Base-by-base conservation (phyloP, 2,113 vertebrate species). In the Pseudorectes ferrugineus region DNA sequence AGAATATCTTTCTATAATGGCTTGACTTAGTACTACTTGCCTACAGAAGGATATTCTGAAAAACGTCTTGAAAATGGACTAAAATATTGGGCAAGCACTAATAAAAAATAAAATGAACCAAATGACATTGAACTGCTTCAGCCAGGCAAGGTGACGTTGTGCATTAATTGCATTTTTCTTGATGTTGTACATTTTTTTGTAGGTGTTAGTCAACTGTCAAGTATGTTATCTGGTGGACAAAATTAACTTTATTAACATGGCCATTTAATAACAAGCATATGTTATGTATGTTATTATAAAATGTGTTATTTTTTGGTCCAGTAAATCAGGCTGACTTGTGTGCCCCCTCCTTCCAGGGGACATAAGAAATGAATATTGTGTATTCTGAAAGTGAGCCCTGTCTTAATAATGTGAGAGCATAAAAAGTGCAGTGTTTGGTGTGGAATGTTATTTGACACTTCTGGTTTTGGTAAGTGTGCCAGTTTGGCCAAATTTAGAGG, bases 81-180 rank as follows among this genome's bases (percentile, higher is more conserved):
- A 67, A 66, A 94, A 46, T 77, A 90, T 55, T 19, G 83, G 22
- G 35, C 23, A 84, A 88, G 31, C 33, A 42, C 65, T 58, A 72
- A 85, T 67, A 74, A 63, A 65, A 57, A 62, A 25, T 8, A 38
- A 72, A 59, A 57, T 3, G 1, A 51, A 68, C 14, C n/a, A 93
- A 84, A 67, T 75, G 67, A 70, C 62, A 72, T 58, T 31, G 6
- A 87, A 71, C 29, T 89, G 16, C 62, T 88, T 86, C 14, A 90
- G 59, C 25, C 35, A 89, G 59, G 43, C 62, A 85, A 29, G 46
- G 29, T 82, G 61, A 71, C 20, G 33, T 54, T 81, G 45, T 74
- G 49, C 48, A 54, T 54, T 63, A 79, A 75, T 91, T 94, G 13
- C 10, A 17, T 75, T 85, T 93, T 95, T 93, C 43, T 58, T 95